Conservation (phyloP, 2,797 vertebrate genomes). For the Crax fasciolata region DNA sequence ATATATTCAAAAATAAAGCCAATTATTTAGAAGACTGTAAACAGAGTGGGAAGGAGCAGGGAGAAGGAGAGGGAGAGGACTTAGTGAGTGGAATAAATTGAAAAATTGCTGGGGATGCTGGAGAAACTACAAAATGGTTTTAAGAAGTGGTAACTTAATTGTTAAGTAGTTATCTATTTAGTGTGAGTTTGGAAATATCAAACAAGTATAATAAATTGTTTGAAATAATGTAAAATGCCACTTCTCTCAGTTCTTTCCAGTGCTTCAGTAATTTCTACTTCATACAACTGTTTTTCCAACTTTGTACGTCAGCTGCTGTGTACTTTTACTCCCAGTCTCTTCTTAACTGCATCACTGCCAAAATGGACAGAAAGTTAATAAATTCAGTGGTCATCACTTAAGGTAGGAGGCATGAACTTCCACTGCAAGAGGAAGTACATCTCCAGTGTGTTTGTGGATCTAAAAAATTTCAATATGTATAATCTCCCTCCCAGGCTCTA, state of each 20-base stretch:
- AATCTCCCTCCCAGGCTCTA: background rate
- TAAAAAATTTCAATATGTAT: background rate
- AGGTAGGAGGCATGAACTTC: background rate
- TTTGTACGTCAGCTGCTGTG: background rate
- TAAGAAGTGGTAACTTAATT: background rate
- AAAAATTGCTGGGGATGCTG: background rate
- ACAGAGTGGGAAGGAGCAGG: background rate
- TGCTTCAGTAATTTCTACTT: background rate
- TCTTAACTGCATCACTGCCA: background rate
- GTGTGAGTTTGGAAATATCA: background rate
- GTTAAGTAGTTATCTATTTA: background rate
- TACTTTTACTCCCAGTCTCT: background rate
- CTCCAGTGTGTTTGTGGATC: background rate
- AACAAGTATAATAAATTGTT: background rate
- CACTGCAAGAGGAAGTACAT: background rate
- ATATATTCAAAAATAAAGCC: background rate
- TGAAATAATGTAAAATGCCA: background rate
- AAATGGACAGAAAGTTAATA: background rate
- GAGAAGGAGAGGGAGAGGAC: background rate
- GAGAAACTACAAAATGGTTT: background rate
- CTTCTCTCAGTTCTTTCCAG: background rate
- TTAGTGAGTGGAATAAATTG: background rate
- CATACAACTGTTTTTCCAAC: background rate
- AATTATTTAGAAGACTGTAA: background rate
- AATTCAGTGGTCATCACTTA: background rate